Evolutionary conservation across 2,797 vertebrate species (phyloP).

Genomic region (Hoplostethus mediterraneus): DNA sequence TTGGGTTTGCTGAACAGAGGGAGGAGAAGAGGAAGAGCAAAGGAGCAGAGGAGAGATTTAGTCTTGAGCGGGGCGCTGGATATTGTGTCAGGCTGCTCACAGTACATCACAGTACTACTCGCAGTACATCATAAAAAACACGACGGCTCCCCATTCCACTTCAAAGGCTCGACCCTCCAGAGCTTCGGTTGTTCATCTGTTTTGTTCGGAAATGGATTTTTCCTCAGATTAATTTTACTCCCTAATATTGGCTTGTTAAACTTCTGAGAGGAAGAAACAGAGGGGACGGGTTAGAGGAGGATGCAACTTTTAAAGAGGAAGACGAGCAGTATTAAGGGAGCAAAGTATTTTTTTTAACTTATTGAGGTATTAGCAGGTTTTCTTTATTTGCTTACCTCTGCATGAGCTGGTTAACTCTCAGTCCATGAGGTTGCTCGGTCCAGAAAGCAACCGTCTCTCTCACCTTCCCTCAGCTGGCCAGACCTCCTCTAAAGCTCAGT

Average conservation of each 20-base stretch:
- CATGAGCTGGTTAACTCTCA: neutral
- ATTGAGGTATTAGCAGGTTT: neutral
- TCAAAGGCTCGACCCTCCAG: conserved; percentile 61
- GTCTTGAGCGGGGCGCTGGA: conserved; percentile 35
- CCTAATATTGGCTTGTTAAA: conserved; percentile 59
- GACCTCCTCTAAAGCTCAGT: conserved; percentile 2
- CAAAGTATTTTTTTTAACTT: conserved; percentile 15
- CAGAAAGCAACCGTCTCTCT: neutral
- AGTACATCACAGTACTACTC: conserved; percentile 42
- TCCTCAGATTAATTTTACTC: conserved; percentile 53
- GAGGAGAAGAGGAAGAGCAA: conserved; percentile 37
- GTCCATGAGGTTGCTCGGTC: conserved; percentile 15
- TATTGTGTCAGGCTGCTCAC: conserved; percentile 38
- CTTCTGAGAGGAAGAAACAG: conserved; percentile 17
- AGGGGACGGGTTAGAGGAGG: neutral
- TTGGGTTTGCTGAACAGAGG: conserved; percentile 45
- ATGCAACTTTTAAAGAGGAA: neutral
- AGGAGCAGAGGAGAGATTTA: conserved; percentile 44
- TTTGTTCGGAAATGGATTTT: conserved; percentile 61
- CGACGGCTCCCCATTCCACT: conserved; percentile 52
- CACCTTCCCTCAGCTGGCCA: neutral
- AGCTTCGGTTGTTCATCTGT: conserved; percentile 73
- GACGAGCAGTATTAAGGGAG: conserved; percentile 32
- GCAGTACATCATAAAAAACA: conserved; percentile 36
- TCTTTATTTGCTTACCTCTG: conserved; percentile 18